Evolutionary conservation across 2,797 vertebrate species (phyloP), one percentile per base, ranked within the genome.

Genomic region (Neoniphon sammara): DNA sequence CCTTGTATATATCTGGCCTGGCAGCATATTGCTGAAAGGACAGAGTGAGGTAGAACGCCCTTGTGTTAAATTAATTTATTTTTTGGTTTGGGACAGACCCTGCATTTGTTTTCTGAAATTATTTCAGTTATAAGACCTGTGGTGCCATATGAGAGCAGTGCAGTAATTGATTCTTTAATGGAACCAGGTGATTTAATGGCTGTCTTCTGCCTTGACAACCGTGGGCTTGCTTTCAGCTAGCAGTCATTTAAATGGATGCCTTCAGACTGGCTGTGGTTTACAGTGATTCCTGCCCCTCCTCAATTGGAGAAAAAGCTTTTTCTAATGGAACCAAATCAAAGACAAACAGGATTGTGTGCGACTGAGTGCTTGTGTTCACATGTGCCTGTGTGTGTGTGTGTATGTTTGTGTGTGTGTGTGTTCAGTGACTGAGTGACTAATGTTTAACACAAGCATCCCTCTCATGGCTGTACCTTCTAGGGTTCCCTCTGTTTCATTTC

Each of bases 91-190:
- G 83, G 91, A 78, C 90, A 94, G 91, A 95, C 95, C 94, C 94
- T 94, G 93, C 84, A 87, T 84, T 89, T 89, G 82, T 72, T 93
- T 89, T 93, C 90, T 83, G 83, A 89, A 95, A 94, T 93, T 75
- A 89, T 96, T 95, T 94, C 93, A 91, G 93, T 94, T 94, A 88
- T 90, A 90, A 90, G 89, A 91, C 91, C 55, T 90, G 91, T 91
- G 85, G 92, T 92, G 90, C 93, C 90, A 91, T 93, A 89, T 91
- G 93, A 95, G 94, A 93, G 91, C 92, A 82, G 93, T 89, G 83
- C 94, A 91, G 93, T 95, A 95, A 98, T 98, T 97, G 97, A 98
- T 97, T 97, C 95, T 96, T 93, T 97, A 97, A 97, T 96, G 94
- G 95, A 94, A 95, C 93, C 94, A 94, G 95, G 93, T 96, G 95